These are phyloP conservation scores for Sitta europaea DNA, from an alignment of 2,113 vertebrate species.

Conservation along the genomic window DNA sequence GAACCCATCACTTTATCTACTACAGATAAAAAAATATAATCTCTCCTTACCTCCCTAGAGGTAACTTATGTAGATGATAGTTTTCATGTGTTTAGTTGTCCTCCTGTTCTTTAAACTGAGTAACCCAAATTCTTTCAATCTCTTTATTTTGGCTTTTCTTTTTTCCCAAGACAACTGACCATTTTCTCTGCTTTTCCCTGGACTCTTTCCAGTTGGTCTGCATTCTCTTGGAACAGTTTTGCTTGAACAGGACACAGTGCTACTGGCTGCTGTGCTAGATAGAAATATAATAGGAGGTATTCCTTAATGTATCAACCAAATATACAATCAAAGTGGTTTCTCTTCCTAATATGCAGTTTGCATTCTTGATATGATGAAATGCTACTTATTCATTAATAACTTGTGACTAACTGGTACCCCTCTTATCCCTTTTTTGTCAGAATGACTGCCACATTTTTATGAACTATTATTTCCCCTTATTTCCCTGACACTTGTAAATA, in stretches of 20 bases:
- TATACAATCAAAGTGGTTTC: not conserved
- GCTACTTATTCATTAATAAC: rapidly evolving
- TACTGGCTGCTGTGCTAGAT: not conserved
- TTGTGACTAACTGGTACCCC: not conserved
- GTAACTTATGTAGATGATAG: not conserved
- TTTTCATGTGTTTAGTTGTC: not conserved
- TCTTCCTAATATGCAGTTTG: not conserved
- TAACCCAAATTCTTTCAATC: not conserved
- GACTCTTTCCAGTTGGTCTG: not conserved
- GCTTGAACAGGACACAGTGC: not conserved
- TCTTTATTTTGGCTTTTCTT: not conserved
- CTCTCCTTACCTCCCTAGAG: not conserved
- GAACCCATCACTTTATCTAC: not conserved
- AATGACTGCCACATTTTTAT: not conserved
- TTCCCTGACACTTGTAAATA: not conserved
- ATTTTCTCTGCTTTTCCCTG: not conserved
- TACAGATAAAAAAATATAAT: not conserved
- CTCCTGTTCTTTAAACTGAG: not conserved
- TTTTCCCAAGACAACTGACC: not conserved
- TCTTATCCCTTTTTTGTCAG: not conserved
- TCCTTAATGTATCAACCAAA: not conserved
- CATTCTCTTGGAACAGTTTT: not conserved
- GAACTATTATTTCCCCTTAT: not conserved
- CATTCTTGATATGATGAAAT: not conserved
- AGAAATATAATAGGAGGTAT: not conserved